phyloP scores from a whole-genome alignment of 1,140 invertebrate species.

The Eulimnadia texana region DNA sequence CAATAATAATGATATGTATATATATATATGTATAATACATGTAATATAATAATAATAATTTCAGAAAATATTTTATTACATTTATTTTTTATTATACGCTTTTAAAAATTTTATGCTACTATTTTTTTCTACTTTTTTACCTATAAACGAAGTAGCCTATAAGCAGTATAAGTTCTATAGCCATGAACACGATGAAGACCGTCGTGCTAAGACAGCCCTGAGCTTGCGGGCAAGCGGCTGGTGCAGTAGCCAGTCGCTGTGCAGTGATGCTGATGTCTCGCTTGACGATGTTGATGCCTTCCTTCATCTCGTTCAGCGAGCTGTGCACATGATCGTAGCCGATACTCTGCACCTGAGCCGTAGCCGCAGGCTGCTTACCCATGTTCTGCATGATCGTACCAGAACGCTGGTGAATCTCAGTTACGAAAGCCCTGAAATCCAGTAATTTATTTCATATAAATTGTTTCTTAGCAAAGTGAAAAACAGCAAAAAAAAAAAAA shows the following conservation, averaged over 20 bases:
- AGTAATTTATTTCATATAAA: background rate
- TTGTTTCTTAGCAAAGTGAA: background rate
- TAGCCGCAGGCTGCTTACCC: slow-evolving; percentile 43
- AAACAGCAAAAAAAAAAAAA: slow-evolving; percentile 12
- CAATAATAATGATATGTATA: too few relatives aligned
- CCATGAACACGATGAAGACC: slow-evolving; percentile 52
- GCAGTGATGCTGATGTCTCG: slow-evolving; percentile 45
- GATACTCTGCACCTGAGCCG: slow-evolving; percentile 33
- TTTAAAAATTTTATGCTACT: slow-evolving; percentile 15
- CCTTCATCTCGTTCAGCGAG: slow-evolving; percentile 62
- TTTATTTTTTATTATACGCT: slow-evolving; percentile 3
- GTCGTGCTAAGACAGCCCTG: slow-evolving; percentile 57
- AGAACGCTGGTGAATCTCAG: slow-evolving; percentile 44
- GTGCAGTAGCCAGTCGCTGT: slow-evolving; percentile 34
- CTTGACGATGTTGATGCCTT: slow-evolving; percentile 66
- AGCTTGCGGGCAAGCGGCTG: slow-evolving; percentile 36
- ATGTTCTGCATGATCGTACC: slow-evolving; percentile 50
- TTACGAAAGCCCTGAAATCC: slow-evolving; percentile 26
- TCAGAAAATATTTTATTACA: background rate
- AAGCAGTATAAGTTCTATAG: slow-evolving; percentile 54
- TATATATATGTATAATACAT: too few relatives aligned
- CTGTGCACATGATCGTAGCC: slow-evolving; percentile 51
- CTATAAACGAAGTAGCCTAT: slow-evolving; percentile 72
- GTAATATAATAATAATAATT: slow-evolving; percentile 11
- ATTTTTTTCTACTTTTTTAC: too few relatives aligned